Evolutionary conservation across 2,888 invertebrate genomes (phyloP).

Genomic region (Melieria picta): DNA sequence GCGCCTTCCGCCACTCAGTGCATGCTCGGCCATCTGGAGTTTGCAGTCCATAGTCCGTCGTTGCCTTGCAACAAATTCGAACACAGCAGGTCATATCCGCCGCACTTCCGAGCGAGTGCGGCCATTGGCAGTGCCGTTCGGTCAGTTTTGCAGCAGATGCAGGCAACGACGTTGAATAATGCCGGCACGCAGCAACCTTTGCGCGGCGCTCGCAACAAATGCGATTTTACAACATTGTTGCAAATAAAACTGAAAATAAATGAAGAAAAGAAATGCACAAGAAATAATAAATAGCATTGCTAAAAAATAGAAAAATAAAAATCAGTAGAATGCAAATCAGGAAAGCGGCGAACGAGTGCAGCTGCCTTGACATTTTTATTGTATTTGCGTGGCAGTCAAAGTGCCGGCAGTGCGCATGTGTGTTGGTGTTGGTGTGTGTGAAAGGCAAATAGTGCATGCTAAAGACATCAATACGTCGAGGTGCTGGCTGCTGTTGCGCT

Average conservation of each 20-base stretch:
- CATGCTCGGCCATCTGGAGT: background rate
- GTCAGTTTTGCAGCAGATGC: background rate
- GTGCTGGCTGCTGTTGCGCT: too few species aligned
- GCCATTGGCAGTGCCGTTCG: background rate
- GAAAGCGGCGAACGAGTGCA: background rate
- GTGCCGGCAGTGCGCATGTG: too few species aligned
- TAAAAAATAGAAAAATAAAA: background rate
- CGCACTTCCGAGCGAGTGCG: conserved; percentile 11
- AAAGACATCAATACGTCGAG: background rate
- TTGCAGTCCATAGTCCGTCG: too few species aligned
- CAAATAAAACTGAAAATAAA: background rate
- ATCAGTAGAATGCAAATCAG: background rate
- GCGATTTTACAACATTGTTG: too few species aligned
- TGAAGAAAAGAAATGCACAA: background rate
- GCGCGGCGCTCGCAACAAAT: too few species aligned
- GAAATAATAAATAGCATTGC: background rate
- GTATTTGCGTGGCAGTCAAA: background rate
- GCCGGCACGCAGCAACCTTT: too few species aligned
- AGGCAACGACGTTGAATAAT: background rate
- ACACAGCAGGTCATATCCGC: conserved; percentile 14
- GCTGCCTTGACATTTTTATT: background rate
- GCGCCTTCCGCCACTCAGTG: too few species aligned
- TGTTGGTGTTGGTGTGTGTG: background rate
- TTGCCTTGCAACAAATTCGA: background rate
- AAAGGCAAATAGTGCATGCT: background rate